Evolutionary conservation across 2,888 invertebrate species (phyloP).

Genomic region (Agonopterix alstromeriana): DNA sequence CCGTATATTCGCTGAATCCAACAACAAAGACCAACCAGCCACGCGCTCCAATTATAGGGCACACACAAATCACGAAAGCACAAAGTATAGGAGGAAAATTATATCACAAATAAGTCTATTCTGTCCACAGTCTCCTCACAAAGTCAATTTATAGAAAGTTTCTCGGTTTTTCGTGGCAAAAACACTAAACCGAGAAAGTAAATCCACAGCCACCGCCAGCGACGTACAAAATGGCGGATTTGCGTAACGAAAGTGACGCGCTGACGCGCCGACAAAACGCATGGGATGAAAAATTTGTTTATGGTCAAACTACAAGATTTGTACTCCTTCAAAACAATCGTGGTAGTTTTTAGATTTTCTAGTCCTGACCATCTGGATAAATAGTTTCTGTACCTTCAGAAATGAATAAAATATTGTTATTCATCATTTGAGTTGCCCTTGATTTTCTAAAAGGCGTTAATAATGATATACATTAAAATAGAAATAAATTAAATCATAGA

Average conservation of each 20-base stretch:
- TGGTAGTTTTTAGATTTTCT: no score
- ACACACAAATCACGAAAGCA: conserved; percentile 73
- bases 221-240: conserved; percentile 78
- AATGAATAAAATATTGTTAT: no score
- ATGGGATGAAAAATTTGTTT: conserved; percentile 32
- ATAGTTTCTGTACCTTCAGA: no score
- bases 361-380: no score
- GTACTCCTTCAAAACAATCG: no score
- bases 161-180: conserved; percentile 59
- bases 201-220: conserved; percentile 72
- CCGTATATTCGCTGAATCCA: conserved; percentile 70
- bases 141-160: conserved; percentile 56
- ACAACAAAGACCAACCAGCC: conserved; percentile 76
- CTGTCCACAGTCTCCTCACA: conserved; percentile 46
- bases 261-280: conserved; percentile 61
- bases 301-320: conserved; percentile 12
- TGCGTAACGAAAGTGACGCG: conserved; percentile 74
- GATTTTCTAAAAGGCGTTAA: no score
- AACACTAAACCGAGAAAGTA: conserved; percentile 66
- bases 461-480: no score
- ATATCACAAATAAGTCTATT: conserved; percentile 52
- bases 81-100: conserved; percentile 51
- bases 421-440: no score
- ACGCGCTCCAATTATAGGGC: conserved; percentile 74
- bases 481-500: no score